A percentile compares a stretch with the other conserved stretches of the same genome.
phyloP scores from a whole-genome alignment of 2,888 invertebrate genomes.

The Mesorhabditis belari region DNA sequence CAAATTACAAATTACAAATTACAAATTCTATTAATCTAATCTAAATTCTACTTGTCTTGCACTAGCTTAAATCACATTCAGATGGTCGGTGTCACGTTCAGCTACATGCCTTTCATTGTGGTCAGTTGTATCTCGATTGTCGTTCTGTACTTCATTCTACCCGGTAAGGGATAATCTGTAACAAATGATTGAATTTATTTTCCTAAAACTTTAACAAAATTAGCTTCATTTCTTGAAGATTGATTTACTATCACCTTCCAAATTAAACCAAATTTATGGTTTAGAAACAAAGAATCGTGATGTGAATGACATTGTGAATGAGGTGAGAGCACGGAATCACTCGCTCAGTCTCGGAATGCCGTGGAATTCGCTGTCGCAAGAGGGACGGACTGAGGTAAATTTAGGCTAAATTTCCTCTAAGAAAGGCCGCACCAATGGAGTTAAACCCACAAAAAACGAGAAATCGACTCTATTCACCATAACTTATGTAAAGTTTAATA shows the following conservation, averaged over 20 bases:
- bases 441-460: background rate
- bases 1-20: too few species aligned
- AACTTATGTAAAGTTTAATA: too few species aligned
- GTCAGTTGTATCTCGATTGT: slow-evolving; percentile 41
- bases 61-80: slow-evolving; percentile 7
- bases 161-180: slow-evolving; percentile 23
- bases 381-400: background rate
- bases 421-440: background rate
- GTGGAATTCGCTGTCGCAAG: slow-evolving; percentile 19
- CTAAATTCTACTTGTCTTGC: background rate
- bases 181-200: background rate
- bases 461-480: too few species aligned
- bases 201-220: too few species aligned
- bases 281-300: slow-evolving; percentile 34
- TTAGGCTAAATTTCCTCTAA: background rate
- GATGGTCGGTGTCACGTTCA: slow-evolving; percentile 50
- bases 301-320: slow-evolving; percentile 26
- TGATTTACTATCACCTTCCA: too few species aligned
- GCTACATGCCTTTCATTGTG: slow-evolving; percentile 56
- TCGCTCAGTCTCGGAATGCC: slow-evolving; percentile 28
- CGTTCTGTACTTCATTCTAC: slow-evolving; percentile 41
- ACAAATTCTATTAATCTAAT: background rate
- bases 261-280: background rate
- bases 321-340: slow-evolving; percentile 25
- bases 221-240: too few species aligned